Conservation (phyloP, 2,113 vertebrate species). For the Argyrosomus japonicus region DNA sequence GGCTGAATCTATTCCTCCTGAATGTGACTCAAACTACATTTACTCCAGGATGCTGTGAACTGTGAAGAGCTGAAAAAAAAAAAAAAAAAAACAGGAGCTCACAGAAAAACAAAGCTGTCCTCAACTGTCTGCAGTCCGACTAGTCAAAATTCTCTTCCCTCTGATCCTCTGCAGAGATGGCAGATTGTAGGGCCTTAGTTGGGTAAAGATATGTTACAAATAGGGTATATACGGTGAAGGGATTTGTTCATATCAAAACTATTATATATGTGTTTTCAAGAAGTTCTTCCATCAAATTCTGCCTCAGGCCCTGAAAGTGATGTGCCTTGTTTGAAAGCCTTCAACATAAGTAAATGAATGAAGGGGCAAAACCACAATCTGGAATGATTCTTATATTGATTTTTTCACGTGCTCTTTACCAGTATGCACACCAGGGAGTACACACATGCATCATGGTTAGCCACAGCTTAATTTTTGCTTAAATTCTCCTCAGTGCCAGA, state of each 20-base stretch:
- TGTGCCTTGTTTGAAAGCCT: conserved; percentile 1
- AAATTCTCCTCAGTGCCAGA: background rate
- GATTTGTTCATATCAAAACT: conserved; percentile 6
- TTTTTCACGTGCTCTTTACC: conserved; percentile 9
- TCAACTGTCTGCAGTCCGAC: conserved; percentile 38
- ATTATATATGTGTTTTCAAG: background rate
- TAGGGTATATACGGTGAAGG: background rate
- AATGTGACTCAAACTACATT: conserved; percentile 47
- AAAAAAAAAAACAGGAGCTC: background rate
- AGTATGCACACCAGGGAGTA: conserved; percentile 17
- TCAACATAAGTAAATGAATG: conserved; percentile 8
- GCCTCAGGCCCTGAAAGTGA: background rate
- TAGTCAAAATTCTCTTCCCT: conserved; percentile 33
- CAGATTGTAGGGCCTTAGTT: background rate
- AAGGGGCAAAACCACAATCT: conserved; percentile 24
- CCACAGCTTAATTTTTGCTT: conserved; percentile 9
- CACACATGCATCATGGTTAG: conserved; percentile 35
- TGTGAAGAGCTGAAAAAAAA: conserved; percentile 28
- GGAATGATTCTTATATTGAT: conserved; percentile 42
- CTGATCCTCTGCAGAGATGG: conserved; percentile 37
- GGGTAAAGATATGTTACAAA: conserved; percentile 6
- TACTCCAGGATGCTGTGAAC: conserved; percentile 23
- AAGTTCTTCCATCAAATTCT: conserved; percentile 7
- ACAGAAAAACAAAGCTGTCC: conserved; percentile 39
- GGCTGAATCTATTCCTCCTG: conserved; percentile 23